Evolutionary conservation across 2,888 invertebrate species (phyloP).

Genomic region (Ryuthela nishihirai): DNA sequence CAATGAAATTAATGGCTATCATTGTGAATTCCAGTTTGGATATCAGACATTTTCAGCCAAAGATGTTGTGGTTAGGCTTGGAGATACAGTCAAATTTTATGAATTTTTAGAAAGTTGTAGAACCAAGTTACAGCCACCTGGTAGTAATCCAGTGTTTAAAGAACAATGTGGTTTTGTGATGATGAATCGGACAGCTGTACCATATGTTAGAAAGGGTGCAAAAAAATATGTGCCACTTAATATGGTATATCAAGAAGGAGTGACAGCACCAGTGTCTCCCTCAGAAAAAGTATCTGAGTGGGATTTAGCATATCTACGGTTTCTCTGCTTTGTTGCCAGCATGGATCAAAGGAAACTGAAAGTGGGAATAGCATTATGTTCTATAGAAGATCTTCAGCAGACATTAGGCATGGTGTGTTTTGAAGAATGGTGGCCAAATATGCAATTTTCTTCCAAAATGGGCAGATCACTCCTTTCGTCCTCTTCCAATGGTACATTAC

Average conservation of each 20-base stretch:
- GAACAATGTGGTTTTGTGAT: conserved; percentile 33
- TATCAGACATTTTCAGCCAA: conserved; percentile 79
- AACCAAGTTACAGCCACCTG: conserved; percentile 16
- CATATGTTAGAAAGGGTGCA: conserved; percentile 24
- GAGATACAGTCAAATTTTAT: conserved; percentile 82
- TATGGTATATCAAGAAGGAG: conserved; percentile 18
- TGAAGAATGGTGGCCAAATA: conserved; percentile 34
- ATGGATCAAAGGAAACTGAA: conserved; percentile 23
- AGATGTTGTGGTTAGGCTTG: conserved; percentile 82
- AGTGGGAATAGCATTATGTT: conserved; percentile 12
- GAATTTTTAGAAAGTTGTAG: conserved; percentile 79
- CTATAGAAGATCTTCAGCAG: conserved; percentile 23
- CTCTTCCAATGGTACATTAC: conserved; percentile 14
- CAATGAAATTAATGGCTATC: conserved; percentile 87
- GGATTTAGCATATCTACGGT: conserved; percentile 88
- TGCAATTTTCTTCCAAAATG: conserved; percentile 11
- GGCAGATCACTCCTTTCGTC: conserved; percentile 3
- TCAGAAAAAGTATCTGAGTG: conserved; percentile 60
- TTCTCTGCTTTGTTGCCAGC: conserved; percentile 91
- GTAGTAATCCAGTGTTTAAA: conserved; percentile 4
- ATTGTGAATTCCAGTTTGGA: conserved; percentile 87
- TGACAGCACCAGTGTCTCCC: conserved; percentile 13
- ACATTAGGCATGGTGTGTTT: conserved; percentile 11
- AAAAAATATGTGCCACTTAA: conserved; percentile 37
- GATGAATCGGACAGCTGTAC: conserved; percentile 21